Evolutionary conservation across 1,140 invertebrate species (phyloP).

Genomic region (Drosophila hydei): DNA sequence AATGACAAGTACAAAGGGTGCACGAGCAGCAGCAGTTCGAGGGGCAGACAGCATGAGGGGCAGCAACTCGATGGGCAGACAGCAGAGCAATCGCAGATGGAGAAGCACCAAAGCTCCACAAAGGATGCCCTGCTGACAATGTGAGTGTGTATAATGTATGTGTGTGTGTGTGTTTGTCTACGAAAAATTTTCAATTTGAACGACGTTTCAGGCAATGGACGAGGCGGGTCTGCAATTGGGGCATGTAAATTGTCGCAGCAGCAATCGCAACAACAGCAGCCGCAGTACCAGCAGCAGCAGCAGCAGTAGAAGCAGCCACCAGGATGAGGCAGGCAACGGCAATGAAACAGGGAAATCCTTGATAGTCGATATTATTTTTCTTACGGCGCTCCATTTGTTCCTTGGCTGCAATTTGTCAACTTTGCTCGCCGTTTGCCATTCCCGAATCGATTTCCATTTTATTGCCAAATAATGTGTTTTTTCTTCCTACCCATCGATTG

Average conservation of each 20-base stretch:
- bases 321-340: conserved; percentile 34
- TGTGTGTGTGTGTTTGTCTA: conserved; percentile 44
- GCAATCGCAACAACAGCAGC: conserved; percentile 1
- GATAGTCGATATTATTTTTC: conserved; percentile 81
- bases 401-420: conserved; percentile 79
- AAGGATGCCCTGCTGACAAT: conserved; percentile 55
- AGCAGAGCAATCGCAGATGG: conserved; percentile 25
- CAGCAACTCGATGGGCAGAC: not conserved
- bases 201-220: conserved; percentile 65
- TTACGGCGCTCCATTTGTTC: conserved; percentile 81
- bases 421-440: conserved; percentile 53
- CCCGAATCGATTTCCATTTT: conserved; percentile 81
- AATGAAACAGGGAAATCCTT: conserved; percentile 65
- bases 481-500: conserved; percentile 62
- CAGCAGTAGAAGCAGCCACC: conserved; percentile 17
- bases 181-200: conserved; percentile 75
- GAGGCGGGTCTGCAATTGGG: conserved; percentile 70
- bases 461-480: conserved; percentile 81
- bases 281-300: conserved; percentile 13
- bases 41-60: not conserved
- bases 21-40: conserved; percentile 16
- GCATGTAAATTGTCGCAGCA: conserved; percentile 76
- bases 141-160: conserved; percentile 13
- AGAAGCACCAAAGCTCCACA: conserved; percentile 25
- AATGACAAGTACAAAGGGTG: conserved; percentile 79